Percentiles rank a stretch among this genome's conserved stretches.
phyloP scores from a whole-genome alignment of 2,797 vertebrate genomes.

The Hypotaenidia philippensis region DNA sequence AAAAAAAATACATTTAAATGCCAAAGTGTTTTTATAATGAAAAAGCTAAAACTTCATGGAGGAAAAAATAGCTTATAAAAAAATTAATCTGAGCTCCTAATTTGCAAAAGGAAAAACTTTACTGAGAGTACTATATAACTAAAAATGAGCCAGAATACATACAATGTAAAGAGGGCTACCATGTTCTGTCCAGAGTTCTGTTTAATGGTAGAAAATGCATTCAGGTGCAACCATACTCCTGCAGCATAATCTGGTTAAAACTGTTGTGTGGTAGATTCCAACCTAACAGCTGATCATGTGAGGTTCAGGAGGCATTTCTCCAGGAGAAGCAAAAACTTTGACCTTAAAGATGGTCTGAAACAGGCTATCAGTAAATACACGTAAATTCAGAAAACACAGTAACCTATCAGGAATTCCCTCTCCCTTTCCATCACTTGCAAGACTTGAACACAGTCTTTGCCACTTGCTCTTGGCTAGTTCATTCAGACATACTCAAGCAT shows the following conservation, averaged over 20 bases:
- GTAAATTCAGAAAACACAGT: background rate
- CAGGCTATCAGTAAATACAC: background rate
- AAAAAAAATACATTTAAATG: background rate
- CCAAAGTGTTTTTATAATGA: background rate
- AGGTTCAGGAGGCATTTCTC: background rate
- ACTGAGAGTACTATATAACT: too few relatives aligned
- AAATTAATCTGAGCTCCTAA: background rate
- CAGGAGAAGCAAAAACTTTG: background rate
- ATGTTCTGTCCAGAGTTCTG: background rate
- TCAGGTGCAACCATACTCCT: background rate
- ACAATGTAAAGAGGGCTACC: background rate
- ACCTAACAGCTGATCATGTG: background rate
- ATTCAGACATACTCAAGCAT: background rate
- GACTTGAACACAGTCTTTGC: background rate
- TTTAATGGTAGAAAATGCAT: background rate
- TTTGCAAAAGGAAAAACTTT: background rate
- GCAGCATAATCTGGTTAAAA: background rate
- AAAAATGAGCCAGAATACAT: background rate
- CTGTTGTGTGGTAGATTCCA: background rate
- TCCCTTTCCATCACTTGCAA: background rate
- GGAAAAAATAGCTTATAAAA: constrained; percentile 21
- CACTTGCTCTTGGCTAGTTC: background rate
- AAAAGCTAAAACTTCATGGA: background rate
- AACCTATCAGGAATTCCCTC: background rate
- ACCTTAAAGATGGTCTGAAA: background rate